Conservation (phyloP, 2,888 invertebrate species). For the Chironomus tentans region DNA sequence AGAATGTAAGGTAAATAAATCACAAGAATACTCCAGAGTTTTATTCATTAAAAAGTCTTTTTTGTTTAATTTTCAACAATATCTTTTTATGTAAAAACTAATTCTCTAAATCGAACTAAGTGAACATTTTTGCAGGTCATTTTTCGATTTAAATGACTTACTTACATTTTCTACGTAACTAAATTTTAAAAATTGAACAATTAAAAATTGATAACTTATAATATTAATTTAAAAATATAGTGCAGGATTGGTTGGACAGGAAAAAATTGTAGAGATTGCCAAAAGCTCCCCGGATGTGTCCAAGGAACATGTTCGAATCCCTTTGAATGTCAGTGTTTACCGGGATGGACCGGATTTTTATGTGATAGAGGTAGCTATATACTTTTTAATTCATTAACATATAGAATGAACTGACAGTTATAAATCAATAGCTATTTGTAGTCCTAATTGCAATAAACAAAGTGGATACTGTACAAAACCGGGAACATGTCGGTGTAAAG, state of each 20-base stretch:
- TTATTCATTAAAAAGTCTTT: not conserved
- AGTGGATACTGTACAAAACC: conserved; percentile 69
- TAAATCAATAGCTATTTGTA: conserved; percentile 61
- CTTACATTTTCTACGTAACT: no score
- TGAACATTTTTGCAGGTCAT: no score
- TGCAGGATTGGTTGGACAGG: conserved; percentile 90
- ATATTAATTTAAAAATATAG: conserved; percentile 39
- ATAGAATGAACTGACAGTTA: no score
- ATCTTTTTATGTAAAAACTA: no score
- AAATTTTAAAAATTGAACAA: no score
- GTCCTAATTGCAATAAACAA: conserved; percentile 69
- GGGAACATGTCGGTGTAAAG: conserved; percentile 55
- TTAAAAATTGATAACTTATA: no score
- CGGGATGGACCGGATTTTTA: conserved; percentile 83
- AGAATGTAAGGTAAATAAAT: conserved; percentile 51
- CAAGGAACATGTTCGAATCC: conserved; percentile 85
- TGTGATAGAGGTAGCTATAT: conserved; percentile 72
- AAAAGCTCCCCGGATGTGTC: conserved; percentile 80
- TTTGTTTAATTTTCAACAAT: not conserved
- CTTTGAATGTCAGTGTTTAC: conserved; percentile 76
- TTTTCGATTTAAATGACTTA: no score
- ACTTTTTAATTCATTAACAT: not conserved
- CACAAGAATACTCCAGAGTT: no score
- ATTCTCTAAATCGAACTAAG: no score
- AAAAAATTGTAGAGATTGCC: conserved; percentile 73